Evolutionary conservation across 2,113 vertebrate species (phyloP), one percentile per base, ranked within the genome.

Genomic region (Prunella himalayana): DNA sequence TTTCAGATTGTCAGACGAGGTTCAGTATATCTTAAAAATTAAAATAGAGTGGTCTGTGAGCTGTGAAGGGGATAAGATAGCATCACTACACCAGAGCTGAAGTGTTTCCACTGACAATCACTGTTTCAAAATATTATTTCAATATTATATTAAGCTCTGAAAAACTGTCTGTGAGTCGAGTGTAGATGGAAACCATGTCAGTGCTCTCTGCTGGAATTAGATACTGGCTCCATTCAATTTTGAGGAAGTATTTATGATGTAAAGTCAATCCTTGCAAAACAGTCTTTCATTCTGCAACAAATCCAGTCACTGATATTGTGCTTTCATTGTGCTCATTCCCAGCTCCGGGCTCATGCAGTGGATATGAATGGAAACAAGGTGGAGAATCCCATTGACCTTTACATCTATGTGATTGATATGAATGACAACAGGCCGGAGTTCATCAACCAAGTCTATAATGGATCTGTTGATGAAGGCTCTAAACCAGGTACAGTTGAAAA

Each of bases 311-410:
- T 97, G 86, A 97, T 68, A 15, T 3, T 84, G 25, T 85, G 61
- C 84, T 97, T 61, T 69, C 42, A 8, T 53, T 96, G 71, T 97
- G 81, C 94, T 85, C 92, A 18, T 75, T 80, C 90, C 57, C 97
- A 99, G 99, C 98, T 99, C 60, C 98, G 99, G 65, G 99, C 99
- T 51, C 99, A 99, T 13, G 99, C 99, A 0, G 99, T 99, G 95
- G 99, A 99, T 96, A 99, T 99, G 99, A 99, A 99, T 15, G 99
- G 99, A 33, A 99, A 99, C 98, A 99, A 99, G 97, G 99, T 99
- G 93, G 99, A 99, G 98, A 99, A 99, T 94, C 99, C 99, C 35
- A 99, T 99, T n/a, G 99, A 99, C 97, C 98, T 99, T 71, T 99
- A 99, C 97, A 99, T 99, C 98, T 99, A 99, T 4, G 99, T 99